A percentile compares a stretch with the other conserved stretches of the same genome.
These are phyloP conservation scores for Rhimphoctona megacephalus DNA, from an alignment of 2,888 invertebrate species.

Conservation along the genomic window DNA sequence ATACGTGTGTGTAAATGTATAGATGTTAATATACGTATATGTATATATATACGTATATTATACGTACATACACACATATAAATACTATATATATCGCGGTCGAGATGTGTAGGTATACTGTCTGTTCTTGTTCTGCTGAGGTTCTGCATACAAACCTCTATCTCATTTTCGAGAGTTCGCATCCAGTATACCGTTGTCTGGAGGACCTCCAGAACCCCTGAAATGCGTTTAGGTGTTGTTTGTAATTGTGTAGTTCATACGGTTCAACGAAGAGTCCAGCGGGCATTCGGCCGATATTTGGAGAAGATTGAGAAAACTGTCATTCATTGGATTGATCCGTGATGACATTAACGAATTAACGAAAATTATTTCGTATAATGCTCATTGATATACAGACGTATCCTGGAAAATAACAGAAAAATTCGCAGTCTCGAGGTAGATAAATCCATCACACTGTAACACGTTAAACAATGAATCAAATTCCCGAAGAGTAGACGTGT, in stretches of 20 bases:
- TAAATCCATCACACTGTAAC: slow-evolving; percentile 36
- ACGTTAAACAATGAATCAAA: slow-evolving; percentile 60
- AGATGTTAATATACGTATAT: slow-evolving; percentile 4
- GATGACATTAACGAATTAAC: neutral
- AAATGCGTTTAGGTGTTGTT: neutral
- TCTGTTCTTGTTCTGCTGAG: slow-evolving; percentile 54
- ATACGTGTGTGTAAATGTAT: slow-evolving; percentile 5
- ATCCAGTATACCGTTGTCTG: slow-evolving; percentile 67
- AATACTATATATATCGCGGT: slow-evolving; percentile 47
- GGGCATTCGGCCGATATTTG: neutral
- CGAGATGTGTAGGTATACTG: slow-evolving; percentile 60
- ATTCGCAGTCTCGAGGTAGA: slow-evolving; percentile 32
- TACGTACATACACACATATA: neutral
- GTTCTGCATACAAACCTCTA: slow-evolving; percentile 63
- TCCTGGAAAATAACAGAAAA: neutral
- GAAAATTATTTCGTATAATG: neutral
- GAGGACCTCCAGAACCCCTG: slow-evolving; percentile 49
- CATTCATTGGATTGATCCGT: neutral
- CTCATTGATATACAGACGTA: neutral
- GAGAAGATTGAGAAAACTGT: neutral
- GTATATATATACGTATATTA: neutral
- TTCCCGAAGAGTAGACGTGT: slow-evolving; percentile 59
- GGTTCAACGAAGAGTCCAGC: neutral
- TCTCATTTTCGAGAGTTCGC: slow-evolving; percentile 75
- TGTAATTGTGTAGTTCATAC: neutral